These are phyloP conservation scores for Lasioglossum lativentre DNA, from an alignment of 2,888 invertebrate species.

Conservation along the genomic window DNA sequence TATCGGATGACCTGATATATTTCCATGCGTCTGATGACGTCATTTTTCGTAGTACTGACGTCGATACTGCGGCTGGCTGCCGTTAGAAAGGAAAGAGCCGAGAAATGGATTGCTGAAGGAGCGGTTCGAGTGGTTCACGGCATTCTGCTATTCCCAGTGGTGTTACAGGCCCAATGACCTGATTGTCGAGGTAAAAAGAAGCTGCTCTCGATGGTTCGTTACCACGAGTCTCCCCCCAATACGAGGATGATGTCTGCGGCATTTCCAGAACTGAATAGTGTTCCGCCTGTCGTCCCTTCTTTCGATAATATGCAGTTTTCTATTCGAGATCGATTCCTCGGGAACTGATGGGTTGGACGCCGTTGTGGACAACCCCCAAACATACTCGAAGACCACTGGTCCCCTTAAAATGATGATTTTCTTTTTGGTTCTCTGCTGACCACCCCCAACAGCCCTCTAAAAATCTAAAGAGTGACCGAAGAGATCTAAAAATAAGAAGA, in stretches of 20 bases:
- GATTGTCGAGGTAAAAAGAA: constrained; percentile 70
- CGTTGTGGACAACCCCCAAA: not conserved
- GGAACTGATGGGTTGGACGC: not conserved
- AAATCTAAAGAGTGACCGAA: too few species aligned
- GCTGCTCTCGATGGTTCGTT: constrained; percentile 71
- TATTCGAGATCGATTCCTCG: not conserved
- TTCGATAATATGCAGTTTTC: constrained; percentile 26
- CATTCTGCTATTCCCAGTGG: constrained; percentile 72
- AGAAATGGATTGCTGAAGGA: constrained; percentile 68
- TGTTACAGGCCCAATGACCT: constrained; percentile 72
- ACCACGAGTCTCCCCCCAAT: constrained; percentile 58
- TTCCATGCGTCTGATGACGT: constrained; percentile 61
- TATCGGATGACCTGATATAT: constrained; percentile 35
- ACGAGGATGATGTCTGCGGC: constrained; percentile 56
- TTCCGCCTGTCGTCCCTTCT: constrained; percentile 21
- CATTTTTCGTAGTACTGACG: constrained; percentile 62
- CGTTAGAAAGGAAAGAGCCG: constrained; percentile 62
- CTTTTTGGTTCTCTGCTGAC: too few species aligned
- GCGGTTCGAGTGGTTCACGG: constrained; percentile 67
- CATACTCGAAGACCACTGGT: not conserved
- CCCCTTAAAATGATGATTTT: not conserved
- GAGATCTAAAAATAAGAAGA: too few species aligned
- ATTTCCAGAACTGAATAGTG: constrained; percentile 48
- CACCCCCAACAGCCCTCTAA: too few species aligned
- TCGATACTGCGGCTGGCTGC: constrained; percentile 67